Percentiles rank a stretch among this genome's conserved stretches.
phyloP scores from a whole-genome alignment of 2,113 vertebrate genomes.

The Agapornis roseicollis region DNA sequence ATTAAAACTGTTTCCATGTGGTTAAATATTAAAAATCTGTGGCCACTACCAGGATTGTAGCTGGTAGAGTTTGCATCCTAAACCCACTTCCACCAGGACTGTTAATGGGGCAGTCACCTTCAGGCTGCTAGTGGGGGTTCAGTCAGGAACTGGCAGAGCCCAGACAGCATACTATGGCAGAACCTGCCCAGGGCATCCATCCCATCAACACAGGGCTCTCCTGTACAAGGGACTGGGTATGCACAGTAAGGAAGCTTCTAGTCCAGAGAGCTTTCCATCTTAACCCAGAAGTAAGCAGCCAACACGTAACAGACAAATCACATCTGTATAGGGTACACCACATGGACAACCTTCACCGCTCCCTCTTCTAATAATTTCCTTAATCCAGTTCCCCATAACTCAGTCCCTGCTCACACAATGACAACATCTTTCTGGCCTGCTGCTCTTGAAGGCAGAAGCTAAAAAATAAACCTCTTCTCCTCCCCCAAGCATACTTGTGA shows the following conservation, averaged over 20 bases:
- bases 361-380: not conserved
- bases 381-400: not conserved
- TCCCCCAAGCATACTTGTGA: not conserved
- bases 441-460: not conserved
- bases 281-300: not conserved
- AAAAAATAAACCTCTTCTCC: not conserved
- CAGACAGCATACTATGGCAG: accelerated
- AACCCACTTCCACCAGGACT: not conserved
- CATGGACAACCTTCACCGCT: not conserved
- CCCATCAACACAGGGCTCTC: accelerated
- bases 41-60: not conserved
- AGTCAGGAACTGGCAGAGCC: not conserved
- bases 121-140: not conserved
- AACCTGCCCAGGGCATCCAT: not conserved
- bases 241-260: not conserved
- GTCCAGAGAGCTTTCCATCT: not conserved
- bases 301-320: not conserved
- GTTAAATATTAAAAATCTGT: not conserved
- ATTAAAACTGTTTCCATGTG: not conserved
- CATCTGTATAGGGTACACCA: not conserved
- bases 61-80: not conserved
- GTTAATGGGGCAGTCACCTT: accelerated
- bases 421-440: not conserved
- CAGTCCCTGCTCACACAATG: not conserved
- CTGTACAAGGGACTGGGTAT: accelerated